These are phyloP conservation scores for Bolinopsis microptera DNA, from an alignment of 37 sponge, comb jelly and placozoan genomes.

Conservation along the genomic window DNA sequence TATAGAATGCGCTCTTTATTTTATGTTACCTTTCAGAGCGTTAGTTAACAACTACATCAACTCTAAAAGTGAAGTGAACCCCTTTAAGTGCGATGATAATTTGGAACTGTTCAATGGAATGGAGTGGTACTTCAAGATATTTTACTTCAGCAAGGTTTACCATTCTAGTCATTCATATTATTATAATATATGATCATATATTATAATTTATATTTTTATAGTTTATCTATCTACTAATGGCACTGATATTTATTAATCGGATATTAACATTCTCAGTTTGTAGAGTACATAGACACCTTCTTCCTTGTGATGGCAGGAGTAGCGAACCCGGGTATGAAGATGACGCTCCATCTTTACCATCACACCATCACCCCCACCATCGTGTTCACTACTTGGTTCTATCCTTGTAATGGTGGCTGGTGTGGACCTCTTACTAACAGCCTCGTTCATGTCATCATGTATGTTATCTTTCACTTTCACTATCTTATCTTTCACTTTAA, in stretches of 20 bases:
- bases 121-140: constrained; percentile 59
- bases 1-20: no score
- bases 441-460: constrained; percentile 67
- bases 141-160: constrained; percentile 64
- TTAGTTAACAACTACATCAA: neutral
- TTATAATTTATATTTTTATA: no score
- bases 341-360: constrained; percentile 62
- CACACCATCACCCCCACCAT: constrained; percentile 63
- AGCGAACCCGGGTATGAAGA: constrained; percentile 37
- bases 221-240: no score
- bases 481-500: no score
- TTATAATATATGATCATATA: no score
- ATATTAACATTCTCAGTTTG: no score
- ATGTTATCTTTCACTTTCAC: neutral
- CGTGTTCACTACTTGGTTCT: constrained; percentile 55
- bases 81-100: constrained; percentile 3
- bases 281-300: constrained; percentile 64
- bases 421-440: constrained; percentile 64
- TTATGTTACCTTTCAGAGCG: neutral
- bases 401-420: constrained; percentile 42
- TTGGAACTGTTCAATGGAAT: neutral
- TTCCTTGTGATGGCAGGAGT: constrained; percentile 63
- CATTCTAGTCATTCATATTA: no score
- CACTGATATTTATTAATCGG: no score
- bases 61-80: neutral